These are phyloP conservation scores for Orientallactaga bullata DNA, from an alignment of 2,113 vertebrate species.

Conservation along the genomic window DNA sequence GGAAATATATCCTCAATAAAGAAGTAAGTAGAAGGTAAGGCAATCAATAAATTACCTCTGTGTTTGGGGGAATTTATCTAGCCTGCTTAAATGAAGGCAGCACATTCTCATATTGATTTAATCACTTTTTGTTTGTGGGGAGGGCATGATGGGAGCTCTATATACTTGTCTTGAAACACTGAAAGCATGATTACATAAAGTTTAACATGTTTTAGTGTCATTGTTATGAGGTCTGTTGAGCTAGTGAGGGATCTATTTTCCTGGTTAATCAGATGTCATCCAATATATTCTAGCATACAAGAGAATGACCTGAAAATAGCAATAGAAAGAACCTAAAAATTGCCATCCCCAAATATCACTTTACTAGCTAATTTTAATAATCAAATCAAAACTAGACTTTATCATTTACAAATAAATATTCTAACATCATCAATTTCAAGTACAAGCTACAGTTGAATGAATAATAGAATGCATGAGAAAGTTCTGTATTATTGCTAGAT, in stretches of 20 bases:
- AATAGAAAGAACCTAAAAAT: neutral
- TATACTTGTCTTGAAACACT: neutral
- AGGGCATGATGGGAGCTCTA: neutral
- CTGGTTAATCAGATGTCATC: neutral
- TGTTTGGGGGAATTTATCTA: neutral
- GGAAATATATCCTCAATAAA: neutral
- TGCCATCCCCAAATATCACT: neutral
- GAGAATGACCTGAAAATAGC: neutral
- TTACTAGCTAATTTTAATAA: conserved; percentile 18
- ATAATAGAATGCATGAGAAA: conserved; percentile 10
- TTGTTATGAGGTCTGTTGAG: neutral
- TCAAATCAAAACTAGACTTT: neutral
- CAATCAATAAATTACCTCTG: neutral
- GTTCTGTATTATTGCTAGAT: neutral
- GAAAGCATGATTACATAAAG: neutral
- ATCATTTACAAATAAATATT: conserved; percentile 10
- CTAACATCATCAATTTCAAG: conserved; percentile 25
- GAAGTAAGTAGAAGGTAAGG: neutral
- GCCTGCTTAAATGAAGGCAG: neutral
- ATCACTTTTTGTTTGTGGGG: neutral
- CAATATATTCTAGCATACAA: neutral
- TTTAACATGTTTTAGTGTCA: neutral
- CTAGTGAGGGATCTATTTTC: neutral
- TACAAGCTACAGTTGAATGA: conserved; percentile 23
- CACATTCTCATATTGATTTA: neutral